Conservation (phyloP, 2,797 vertebrate genomes). For the Setipinna tenuifilis region DNA sequence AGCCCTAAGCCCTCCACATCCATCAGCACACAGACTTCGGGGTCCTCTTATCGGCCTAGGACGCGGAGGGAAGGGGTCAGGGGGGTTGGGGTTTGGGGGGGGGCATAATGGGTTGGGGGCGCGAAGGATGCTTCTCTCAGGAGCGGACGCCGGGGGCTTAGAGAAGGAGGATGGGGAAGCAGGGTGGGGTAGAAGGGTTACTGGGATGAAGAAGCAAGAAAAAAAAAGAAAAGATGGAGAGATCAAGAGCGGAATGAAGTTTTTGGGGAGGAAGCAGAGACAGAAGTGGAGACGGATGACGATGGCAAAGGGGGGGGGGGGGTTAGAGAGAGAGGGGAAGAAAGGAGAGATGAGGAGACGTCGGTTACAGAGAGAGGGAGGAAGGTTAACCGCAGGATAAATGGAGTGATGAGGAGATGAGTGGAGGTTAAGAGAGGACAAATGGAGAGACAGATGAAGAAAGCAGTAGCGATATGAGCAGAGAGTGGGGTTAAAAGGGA, state of each 20-base stretch:
- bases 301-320: not conserved
- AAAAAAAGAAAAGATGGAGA: not conserved
- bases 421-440: slow-evolving; percentile 1
- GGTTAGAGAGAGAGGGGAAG: not conserved
- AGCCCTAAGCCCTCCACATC: slow-evolving; percentile 51
- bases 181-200: not conserved
- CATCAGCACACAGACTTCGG: slow-evolving; percentile 49
- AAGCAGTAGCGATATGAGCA: not conserved
- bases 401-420: slow-evolving; percentile 15
- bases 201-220: not conserved
- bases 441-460: slow-evolving; percentile 6
- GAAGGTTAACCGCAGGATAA: not conserved
- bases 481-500: slow-evolving; percentile 14
- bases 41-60: slow-evolving; percentile 39
- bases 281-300: not conserved
- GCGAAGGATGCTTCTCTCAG: not conserved
- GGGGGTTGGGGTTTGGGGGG: slow-evolving; percentile 8
- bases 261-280: not conserved
- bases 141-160: slow-evolving; percentile 15
- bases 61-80: not conserved
- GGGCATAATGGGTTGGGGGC: slow-evolving; percentile 35
- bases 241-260: slow-evolving; percentile 22
- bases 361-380: not conserved
- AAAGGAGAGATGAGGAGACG: not conserved
- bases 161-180: not conserved